These are phyloP conservation scores for Enteromius radiatus DNA, from an alignment of 2,797 vertebrate genomes.

Conservation along the genomic window DNA sequence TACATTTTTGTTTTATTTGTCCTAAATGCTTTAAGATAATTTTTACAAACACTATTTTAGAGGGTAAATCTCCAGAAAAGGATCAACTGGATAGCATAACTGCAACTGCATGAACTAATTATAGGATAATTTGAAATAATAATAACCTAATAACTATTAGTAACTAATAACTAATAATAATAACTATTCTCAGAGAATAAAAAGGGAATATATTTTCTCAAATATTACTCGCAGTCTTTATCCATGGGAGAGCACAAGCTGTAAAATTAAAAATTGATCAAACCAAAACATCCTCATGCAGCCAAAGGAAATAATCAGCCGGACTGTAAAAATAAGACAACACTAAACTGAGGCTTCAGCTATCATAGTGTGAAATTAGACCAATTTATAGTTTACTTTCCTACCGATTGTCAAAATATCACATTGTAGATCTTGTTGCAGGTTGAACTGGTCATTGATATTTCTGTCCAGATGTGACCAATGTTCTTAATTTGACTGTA, in stretches of 20 bases:
- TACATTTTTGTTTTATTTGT: not conserved
- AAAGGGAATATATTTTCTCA: not conserved
- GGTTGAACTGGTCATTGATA: slow-evolving; percentile 18
- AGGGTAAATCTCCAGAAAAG: not conserved
- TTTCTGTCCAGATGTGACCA: slow-evolving; percentile 27
- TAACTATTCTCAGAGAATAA: slow-evolving; percentile 1
- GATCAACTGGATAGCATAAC: not conserved
- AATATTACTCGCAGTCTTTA: slow-evolving; percentile 8
- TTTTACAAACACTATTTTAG: not conserved
- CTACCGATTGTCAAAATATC: slow-evolving; percentile 29
- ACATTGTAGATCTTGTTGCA: slow-evolving; percentile 1
- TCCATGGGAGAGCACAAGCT: slow-evolving; percentile 12
- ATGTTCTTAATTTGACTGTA: slow-evolving; percentile 50
- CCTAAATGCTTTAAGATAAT: not conserved
- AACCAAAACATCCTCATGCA: slow-evolving; percentile 32
- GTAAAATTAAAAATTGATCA: slow-evolving; percentile 31
- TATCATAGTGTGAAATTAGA: slow-evolving; percentile 43
- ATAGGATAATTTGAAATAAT: slow-evolving; percentile 1
- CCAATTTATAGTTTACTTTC: slow-evolving; percentile 38
- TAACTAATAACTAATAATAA: no score
- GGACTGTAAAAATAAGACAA: slow-evolving; percentile 20
- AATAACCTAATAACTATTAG: no score
- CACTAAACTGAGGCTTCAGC: slow-evolving; percentile 5
- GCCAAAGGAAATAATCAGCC: slow-evolving; percentile 52
- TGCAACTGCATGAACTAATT: slow-evolving; percentile 17